Percentiles rank a stretch among this genome's conserved stretches.
phyloP scores from a whole-genome alignment of 2,113 vertebrate genomes.

The Craseonycteris thonglongyai region DNA sequence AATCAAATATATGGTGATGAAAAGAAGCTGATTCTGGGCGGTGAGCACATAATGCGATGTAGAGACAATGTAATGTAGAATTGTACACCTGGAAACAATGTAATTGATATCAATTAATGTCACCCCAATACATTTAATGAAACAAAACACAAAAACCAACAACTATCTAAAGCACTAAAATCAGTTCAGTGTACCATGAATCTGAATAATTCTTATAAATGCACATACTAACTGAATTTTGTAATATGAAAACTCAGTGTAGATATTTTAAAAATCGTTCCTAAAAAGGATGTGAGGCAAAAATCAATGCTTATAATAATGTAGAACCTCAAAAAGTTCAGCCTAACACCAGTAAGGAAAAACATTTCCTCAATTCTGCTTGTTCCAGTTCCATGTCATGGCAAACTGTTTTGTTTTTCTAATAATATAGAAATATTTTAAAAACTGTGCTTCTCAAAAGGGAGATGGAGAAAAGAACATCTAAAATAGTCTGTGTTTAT shows the following conservation, averaged over 20 bases:
- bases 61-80: no score
- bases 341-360: neutral
- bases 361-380: neutral
- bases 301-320: conserved; percentile 9
- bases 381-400: neutral
- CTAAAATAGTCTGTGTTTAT: neutral
- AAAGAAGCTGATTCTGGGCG: no score
- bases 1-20: no score
- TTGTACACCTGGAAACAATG: no score
- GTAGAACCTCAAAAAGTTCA: neutral
- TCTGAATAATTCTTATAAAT: conserved; percentile 34
- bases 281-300: neutral
- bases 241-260: neutral
- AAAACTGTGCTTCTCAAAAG: neutral
- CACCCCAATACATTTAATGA: no score
- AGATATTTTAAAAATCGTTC: neutral
- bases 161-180: conserved; percentile 22
- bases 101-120: no score
- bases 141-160: no score
- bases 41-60: no score
- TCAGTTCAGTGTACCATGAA: conserved; percentile 11
- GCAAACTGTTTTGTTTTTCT: neutral
- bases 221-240: neutral
- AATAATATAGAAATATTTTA: neutral
- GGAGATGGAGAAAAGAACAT: neutral